Percentiles rank a stretch among this genome's conserved stretches.
phyloP scores from a whole-genome alignment of 2,113 vertebrate genomes.

The Lamprotornis superbus region DNA sequence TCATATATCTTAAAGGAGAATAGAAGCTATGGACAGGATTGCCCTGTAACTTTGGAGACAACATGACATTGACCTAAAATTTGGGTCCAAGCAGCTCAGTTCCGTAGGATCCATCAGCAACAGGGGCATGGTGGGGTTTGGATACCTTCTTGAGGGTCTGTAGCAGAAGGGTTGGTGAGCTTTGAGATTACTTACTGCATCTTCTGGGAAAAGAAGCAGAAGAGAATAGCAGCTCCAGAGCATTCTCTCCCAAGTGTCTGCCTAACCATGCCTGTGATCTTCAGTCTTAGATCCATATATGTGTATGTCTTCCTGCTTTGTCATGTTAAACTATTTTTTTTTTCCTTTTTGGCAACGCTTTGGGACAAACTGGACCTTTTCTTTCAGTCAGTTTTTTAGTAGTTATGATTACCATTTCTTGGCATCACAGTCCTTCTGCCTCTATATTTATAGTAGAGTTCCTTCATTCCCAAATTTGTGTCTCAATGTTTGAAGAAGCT shows the following conservation, averaged over 20 bases:
- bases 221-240: not conserved
- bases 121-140: not conserved
- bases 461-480: not conserved
- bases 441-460: not conserved
- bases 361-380: not conserved
- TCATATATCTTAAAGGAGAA: not conserved
- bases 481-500: not conserved
- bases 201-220: not conserved
- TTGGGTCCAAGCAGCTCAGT: not conserved
- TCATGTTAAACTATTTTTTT: not conserved
- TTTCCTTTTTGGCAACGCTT: not conserved
- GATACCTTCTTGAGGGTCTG: not conserved
- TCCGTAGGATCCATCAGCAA: not conserved
- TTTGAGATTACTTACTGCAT: not conserved
- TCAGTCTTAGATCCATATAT: not conserved
- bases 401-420: not conserved
- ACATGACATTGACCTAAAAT: not conserved
- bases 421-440: not conserved
- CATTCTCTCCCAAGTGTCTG: not conserved
- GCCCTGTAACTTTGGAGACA: not conserved
- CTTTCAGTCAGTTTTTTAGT: not conserved
- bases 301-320: not conserved
- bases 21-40: not conserved
- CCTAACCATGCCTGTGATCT: not conserved
- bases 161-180: not conserved